phyloP scores from a whole-genome alignment of 2,888 invertebrate species.

The Ormyrus nitidulus region DNA sequence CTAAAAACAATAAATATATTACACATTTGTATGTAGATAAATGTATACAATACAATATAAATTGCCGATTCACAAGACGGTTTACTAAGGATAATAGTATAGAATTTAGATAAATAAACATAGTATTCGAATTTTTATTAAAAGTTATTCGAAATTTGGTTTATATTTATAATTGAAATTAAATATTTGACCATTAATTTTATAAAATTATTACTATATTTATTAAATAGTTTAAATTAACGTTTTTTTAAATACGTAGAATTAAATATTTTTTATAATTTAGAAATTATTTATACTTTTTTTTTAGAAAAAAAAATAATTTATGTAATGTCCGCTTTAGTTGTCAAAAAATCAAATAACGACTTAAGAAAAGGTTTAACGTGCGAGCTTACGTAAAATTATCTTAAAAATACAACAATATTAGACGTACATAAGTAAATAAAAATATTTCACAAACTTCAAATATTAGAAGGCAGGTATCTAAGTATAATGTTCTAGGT shows the following conservation, averaged over 20 bases:
- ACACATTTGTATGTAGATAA: too few species aligned
- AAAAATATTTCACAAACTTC: background rate
- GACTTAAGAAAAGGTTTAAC: conserved; percentile 11
- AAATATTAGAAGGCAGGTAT: background rate
- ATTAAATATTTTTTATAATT: background rate
- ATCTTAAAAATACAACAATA: conserved; percentile 8
- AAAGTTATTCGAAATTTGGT: too few species aligned
- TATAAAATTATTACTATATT: background rate
- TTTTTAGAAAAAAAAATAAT: background rate
- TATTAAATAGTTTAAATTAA: background rate
- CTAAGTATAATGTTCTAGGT: background rate
- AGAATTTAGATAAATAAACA: too few species aligned
- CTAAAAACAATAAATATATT: too few species aligned
- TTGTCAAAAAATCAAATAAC: background rate
- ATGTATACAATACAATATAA: too few species aligned
- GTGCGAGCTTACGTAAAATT: background rate
- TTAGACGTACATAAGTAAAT: background rate
- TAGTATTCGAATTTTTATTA: too few species aligned
- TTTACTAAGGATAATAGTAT: too few species aligned
- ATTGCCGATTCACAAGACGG: too few species aligned
- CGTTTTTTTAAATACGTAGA: background rate
- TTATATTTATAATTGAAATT: too few species aligned
- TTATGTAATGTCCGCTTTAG: conserved; percentile 9
- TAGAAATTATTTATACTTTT: background rate
- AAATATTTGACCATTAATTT: too few species aligned